phyloP scores from a whole-genome alignment of 2,888 invertebrate species.

The Euproctis similis region DNA sequence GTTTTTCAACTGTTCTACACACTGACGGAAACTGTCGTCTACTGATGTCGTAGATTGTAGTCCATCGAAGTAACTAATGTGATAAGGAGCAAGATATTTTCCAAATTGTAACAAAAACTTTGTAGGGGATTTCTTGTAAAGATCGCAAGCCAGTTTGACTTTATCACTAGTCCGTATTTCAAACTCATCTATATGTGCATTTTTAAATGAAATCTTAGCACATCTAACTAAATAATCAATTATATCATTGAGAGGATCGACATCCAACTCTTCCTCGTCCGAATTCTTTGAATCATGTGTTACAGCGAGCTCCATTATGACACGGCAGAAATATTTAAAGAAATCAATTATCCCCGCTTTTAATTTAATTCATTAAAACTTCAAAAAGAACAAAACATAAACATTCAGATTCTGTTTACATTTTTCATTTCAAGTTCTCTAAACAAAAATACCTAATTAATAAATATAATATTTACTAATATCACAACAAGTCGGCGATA shows the following conservation, averaged over 20 bases:
- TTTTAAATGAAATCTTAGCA: conserved; percentile 83
- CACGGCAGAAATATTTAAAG: too few relatives aligned
- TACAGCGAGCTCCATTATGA: background rate
- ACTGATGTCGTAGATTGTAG: conserved; percentile 17
- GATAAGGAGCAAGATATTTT: conserved; percentile 78
- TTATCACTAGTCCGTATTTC: conserved; percentile 84
- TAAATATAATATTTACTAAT: too few relatives aligned
- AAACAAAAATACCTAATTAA: too few relatives aligned
- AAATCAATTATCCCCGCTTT: too few relatives aligned
- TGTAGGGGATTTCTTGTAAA: conserved; percentile 79
- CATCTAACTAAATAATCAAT: conserved; percentile 78
- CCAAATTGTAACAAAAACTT: conserved; percentile 88
- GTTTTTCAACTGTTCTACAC: conserved; percentile 77
- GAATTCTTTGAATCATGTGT: background rate
- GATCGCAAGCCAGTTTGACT: conserved; percentile 77
- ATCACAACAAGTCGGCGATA: too few relatives aligned
- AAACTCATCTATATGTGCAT: conserved; percentile 86
- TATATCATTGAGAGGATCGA: conserved; percentile 72
- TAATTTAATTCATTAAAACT: too few relatives aligned
- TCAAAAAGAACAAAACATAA: too few relatives aligned
- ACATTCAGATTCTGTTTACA: too few relatives aligned
- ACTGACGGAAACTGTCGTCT: conserved; percentile 76
- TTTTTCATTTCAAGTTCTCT: too few relatives aligned
- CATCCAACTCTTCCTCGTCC: conserved; percentile 25
- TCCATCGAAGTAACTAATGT: conserved; percentile 81